Base-by-base conservation (phyloP, 2,888 invertebrate species). In the Campaea margaritaria region DNA sequence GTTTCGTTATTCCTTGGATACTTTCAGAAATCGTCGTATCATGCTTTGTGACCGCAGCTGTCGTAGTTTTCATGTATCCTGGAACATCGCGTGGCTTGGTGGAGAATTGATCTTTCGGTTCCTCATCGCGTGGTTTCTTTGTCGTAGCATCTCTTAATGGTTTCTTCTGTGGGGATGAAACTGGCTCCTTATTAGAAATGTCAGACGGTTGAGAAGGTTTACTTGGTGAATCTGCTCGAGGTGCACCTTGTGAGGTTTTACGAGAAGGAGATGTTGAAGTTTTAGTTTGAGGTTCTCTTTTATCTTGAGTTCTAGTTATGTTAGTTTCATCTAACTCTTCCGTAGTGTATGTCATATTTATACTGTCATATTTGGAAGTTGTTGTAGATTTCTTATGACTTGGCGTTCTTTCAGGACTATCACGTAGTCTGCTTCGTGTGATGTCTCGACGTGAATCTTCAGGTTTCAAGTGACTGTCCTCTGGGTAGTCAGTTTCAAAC, bases 31-130 rank as follows among this genome's bases (percentile, higher is more conserved):
- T 56, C 10, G 58, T 65, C 27, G 61, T 62, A 31, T 72, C 70
- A 43, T 59, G 49, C 15, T 69, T 70, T 12, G 64, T 62, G n/a
- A 49, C 64, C 2, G 59, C 42, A n/a, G 71, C 68, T 38, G 67
- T 67, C 31, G 68, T 73, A 11, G 67, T 67, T 53, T 63, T 70
- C 58, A 69, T 68, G 51, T 70, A 61, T 39, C 54, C 67, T 16
- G 71, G 60, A 41, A 58, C 56, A 13, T 62, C 64, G 9, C 27
- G 56, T 31, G 16, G 47, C 15, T 56, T 49, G 13, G 48, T 43
- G 3, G 67, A 58, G 31, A 65, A 63, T 14, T 59, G 51, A 45
- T 65, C 67, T 27, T 66, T 70, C 5, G 63, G 63, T 54, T 65
- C 51, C 14, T 44, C 60, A 7, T 42, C 44, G 9, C 16, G 41